Conservation (phyloP, 1,140 invertebrate species). For the Chrysoperla carnea region DNA sequence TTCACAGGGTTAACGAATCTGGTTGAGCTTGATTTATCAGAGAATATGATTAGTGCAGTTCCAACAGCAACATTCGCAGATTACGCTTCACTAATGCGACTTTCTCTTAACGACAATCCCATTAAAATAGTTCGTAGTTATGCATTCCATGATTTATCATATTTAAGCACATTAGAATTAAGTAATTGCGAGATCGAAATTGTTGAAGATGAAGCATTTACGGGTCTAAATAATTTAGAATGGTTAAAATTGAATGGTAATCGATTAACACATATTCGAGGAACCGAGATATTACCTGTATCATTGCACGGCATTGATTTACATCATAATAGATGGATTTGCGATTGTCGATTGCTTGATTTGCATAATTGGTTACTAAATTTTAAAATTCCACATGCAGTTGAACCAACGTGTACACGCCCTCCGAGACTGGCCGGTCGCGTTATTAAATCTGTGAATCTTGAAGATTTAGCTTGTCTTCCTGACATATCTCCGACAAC, state of each 20-base stretch:
- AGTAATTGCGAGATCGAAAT: conserved; percentile 57
- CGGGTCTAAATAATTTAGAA: conserved; percentile 60
- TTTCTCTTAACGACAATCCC: conserved; percentile 64
- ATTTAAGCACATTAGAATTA: conserved; percentile 63
- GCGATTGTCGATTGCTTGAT: conserved; percentile 63
- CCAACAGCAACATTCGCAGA: conserved; percentile 60
- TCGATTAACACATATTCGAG: conserved; percentile 48
- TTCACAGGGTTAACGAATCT: conserved; percentile 72
- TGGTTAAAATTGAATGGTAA: conserved; percentile 73
- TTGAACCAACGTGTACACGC: conserved; percentile 53
- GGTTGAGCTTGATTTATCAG: conserved; percentile 72
- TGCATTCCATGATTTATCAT: conserved; percentile 58
- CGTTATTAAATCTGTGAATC: conserved; percentile 46
- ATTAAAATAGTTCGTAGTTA: conserved; percentile 47
- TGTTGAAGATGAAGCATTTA: conserved; percentile 65
- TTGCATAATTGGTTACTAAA: conserved; percentile 60
- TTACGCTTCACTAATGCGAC: conserved; percentile 60
- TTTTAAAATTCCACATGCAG: conserved; percentile 47
- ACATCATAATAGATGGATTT: conserved; percentile 77
- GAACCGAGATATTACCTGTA: conserved; percentile 47
- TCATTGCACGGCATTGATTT: conserved; percentile 58
- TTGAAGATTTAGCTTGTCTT: conserved; percentile 62
- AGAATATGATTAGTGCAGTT: conserved; percentile 57
- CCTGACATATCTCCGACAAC: conserved; percentile 55
- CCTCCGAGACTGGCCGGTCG: conserved; percentile 46